Conservation (phyloP, 2,797 vertebrate genomes). For the Hirundo rustica region DNA sequence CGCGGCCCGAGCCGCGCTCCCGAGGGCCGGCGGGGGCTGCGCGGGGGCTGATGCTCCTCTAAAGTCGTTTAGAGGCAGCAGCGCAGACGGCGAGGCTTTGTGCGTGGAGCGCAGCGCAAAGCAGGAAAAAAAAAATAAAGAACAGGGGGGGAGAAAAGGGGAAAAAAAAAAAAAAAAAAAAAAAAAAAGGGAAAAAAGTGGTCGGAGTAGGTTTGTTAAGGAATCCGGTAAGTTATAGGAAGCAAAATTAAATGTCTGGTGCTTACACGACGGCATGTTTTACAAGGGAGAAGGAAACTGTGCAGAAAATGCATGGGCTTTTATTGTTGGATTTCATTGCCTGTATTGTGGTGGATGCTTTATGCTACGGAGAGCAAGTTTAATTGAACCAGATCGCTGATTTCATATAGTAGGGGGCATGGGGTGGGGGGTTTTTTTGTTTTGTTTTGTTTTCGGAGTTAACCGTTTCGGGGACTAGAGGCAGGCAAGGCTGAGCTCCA, state of each 20-base stretch:
- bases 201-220: slow-evolving; percentile 44
- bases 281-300: slow-evolving; percentile 59
- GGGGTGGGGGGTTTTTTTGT: background rate
- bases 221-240: slow-evolving; percentile 60
- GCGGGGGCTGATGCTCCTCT: background rate
- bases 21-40: background rate
- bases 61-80: background rate
- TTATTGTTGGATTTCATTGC: slow-evolving; percentile 61
- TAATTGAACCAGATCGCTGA: slow-evolving; percentile 60
- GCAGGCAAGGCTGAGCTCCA: background rate
- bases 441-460: slow-evolving; percentile 30
- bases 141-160: background rate
- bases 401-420: slow-evolving; percentile 36
- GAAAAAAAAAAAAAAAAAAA: too few relatives aligned
- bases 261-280: slow-evolving; percentile 61
- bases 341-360: slow-evolving; percentile 54
- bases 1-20: background rate
- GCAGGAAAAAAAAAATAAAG: background rate
- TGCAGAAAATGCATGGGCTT: slow-evolving; percentile 55
- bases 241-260: slow-evolving; percentile 53
- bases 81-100: background rate
- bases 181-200: background rate
- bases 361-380: slow-evolving; percentile 35
- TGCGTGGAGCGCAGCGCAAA: background rate
- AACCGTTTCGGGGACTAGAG: slow-evolving; percentile 28